A percentile compares a stretch with the other conserved stretches of the same genome.
These are phyloP conservation scores for Geopemphigus sp. DNA, from an alignment of 1,140 invertebrate genomes.

Conservation along the genomic window DNA sequence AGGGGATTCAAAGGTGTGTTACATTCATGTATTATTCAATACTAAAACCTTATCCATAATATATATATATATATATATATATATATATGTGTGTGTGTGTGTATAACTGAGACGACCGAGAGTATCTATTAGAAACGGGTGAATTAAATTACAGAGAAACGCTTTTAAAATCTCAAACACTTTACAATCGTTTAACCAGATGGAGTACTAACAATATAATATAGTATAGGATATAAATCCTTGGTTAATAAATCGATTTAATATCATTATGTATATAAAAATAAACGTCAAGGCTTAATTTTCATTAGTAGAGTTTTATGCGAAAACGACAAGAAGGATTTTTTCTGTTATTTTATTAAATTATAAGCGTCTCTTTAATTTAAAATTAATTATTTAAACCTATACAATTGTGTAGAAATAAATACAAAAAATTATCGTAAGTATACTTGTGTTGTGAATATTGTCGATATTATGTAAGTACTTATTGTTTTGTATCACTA, in stretches of 20 bases:
- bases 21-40: conserved; percentile 37
- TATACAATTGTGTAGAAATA: too few relatives aligned
- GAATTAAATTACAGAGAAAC: conserved; percentile 15
- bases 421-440: too few relatives aligned
- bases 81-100: too few relatives aligned
- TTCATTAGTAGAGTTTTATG: neutral
- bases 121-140: neutral
- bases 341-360: neutral
- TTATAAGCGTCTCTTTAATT: too few relatives aligned
- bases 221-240: neutral
- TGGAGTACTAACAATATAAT: neutral
- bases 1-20: neutral
- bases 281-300: neutral
- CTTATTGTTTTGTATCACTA: neutral
- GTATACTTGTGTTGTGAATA: too few relatives aligned
- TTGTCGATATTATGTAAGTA: too few relatives aligned
- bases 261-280: neutral
- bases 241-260: neutral
- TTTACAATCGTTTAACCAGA: conserved; percentile 26
- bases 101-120: neutral
- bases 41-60: conserved; percentile 1
- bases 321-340: neutral
- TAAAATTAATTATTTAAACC: too few relatives aligned
- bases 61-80: neutral
- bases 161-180: conserved; percentile 22